phyloP scores from a whole-genome alignment of 2,113 vertebrate species.

The Brienomyrus brachyistius region DNA sequence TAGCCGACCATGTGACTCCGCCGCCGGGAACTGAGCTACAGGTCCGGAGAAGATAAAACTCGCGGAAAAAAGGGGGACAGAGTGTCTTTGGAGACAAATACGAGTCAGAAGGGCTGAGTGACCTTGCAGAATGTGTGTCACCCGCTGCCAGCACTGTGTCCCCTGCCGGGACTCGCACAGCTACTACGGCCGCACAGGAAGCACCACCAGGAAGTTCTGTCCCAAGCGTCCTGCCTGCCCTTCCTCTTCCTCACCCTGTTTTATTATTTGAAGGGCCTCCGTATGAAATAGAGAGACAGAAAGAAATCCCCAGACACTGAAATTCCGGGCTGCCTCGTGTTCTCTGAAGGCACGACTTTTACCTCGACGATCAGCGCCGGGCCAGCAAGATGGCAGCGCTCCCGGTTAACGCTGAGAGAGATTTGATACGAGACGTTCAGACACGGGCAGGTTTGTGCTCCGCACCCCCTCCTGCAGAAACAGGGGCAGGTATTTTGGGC shows the following conservation, averaged over 20 bases:
- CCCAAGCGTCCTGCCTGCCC: not conserved
- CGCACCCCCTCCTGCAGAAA: not conserved
- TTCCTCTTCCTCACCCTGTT: not conserved
- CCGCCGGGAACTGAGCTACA: too few species aligned
- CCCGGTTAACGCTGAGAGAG: not conserved
- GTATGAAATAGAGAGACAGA: not conserved
- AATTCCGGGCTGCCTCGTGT: not conserved
- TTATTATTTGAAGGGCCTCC: not conserved
- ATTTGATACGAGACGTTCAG: not conserved
- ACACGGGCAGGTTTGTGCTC: not conserved
- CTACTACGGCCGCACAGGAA: not conserved
- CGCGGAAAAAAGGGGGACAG: not conserved
- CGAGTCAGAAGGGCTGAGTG: not conserved
- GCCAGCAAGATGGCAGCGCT: not conserved
- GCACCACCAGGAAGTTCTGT: not conserved
- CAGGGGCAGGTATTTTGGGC: not conserved
- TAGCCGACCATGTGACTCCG: too few species aligned
- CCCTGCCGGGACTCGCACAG: not conserved
- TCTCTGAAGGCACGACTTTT: not conserved
- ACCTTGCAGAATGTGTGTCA: conserved; percentile 9
- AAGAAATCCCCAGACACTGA: not conserved
- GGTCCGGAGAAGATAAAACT: not conserved
- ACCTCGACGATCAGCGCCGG: not conserved
- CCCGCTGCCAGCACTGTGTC: not conserved
- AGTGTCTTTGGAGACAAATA: not conserved